A percentile compares a stretch with the other conserved stretches of the same genome.
phyloP scores from a whole-genome alignment of 2,113 vertebrate species.

The Crypturellus undulatus region DNA sequence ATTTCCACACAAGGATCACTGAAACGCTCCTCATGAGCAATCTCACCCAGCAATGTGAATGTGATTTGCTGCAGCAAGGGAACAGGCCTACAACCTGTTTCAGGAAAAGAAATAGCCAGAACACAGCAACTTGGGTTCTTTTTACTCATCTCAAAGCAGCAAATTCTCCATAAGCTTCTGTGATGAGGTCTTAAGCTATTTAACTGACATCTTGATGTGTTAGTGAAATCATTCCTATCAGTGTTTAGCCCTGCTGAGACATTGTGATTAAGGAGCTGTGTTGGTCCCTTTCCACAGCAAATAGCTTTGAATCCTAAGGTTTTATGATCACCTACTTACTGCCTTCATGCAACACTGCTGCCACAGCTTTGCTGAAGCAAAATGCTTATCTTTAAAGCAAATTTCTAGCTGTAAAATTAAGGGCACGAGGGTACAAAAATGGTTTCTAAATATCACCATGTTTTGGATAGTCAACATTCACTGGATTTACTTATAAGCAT shows the following conservation, averaged over 20 bases:
- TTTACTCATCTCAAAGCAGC: not conserved
- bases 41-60: not conserved
- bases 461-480: not conserved
- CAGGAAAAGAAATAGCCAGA: not conserved
- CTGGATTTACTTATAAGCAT: slow-evolving; percentile 25
- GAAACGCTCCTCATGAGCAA: not conserved
- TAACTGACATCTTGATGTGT: not conserved
- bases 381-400: not conserved
- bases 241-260: not conserved
- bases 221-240: not conserved
- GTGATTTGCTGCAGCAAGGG: not conserved
- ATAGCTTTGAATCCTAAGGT: not conserved
- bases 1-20: not conserved
- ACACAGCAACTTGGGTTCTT: not conserved
- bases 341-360: not conserved
- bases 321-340: not conserved
- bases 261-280: not conserved
- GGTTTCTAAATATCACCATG: not conserved
- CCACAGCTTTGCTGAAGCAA: not conserved
- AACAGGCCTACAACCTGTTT: not conserved
- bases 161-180: not conserved
- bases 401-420: not conserved
- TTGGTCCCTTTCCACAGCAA: not conserved
- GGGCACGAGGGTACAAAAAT: not conserved
- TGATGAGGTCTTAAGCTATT: not conserved